phyloP scores from a whole-genome alignment of 2,888 invertebrate genomes.

The Sicus ferrugineus region DNA sequence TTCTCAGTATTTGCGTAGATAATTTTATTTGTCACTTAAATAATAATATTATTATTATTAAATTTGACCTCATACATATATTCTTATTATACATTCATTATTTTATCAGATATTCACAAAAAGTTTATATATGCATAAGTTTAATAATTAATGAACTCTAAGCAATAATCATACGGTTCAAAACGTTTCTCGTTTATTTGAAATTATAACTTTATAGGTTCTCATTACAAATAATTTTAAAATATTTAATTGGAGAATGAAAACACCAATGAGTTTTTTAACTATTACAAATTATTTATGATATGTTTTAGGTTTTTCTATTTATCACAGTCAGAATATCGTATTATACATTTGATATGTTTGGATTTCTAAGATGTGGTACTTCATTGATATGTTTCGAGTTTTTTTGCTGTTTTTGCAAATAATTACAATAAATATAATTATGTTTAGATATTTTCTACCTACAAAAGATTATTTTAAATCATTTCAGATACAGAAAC shows the following conservation, averaged over 20 bases:
- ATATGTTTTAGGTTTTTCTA: conserved; percentile 6
- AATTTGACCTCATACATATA: neutral
- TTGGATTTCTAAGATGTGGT: conserved; percentile 21
- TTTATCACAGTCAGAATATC: conserved; percentile 45
- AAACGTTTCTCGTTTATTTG: no score
- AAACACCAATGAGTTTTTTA: no score
- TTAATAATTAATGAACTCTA: no score
- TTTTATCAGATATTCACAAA: neutral
- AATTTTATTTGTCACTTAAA: no score
- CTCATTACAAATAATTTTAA: no score
- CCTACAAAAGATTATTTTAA: no score
- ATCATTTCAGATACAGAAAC: neutral
- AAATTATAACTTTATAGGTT: no score
- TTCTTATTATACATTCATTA: conserved; percentile 4
- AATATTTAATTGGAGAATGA: no score
- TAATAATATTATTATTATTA: no score
- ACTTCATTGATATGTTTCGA: conserved; percentile 37
- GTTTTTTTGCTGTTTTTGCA: conserved; percentile 12
- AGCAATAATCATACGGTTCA: no score
- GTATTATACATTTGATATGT: conserved; percentile 40
- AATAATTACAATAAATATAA: neutral
- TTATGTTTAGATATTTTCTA: neutral
- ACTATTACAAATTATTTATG: no score
- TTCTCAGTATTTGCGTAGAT: no score
- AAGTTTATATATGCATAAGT: neutral